Evolutionary conservation across 2,888 invertebrate genomes (phyloP).

Genomic region (Sympetrum striolatum): DNA sequence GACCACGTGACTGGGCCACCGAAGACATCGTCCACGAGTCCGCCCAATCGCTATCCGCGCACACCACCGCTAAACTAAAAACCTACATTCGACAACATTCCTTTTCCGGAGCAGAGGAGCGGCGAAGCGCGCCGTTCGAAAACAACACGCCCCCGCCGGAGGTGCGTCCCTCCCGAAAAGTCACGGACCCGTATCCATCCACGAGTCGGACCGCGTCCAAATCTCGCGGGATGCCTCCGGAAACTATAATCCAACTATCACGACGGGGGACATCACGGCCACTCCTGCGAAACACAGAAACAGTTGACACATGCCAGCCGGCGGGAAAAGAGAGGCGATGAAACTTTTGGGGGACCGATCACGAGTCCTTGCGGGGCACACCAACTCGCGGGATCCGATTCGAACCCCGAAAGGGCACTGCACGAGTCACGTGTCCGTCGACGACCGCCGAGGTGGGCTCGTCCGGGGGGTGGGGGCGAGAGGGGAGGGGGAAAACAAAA

Average conservation of each 20-base stretch:
- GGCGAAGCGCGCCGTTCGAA: not conserved
- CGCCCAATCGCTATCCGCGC: not conserved
- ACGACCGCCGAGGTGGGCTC: not conserved
- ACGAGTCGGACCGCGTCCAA: not conserved
- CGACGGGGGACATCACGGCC: not conserved
- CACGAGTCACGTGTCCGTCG: not conserved
- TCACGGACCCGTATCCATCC: not conserved
- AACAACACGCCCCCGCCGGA: not conserved
- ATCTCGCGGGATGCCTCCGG: not conserved
- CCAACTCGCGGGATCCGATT: not conserved
- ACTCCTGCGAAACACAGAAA: not conserved
- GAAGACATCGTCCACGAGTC: not conserved
- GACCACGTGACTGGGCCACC: not conserved
- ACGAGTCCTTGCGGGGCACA: not conserved
- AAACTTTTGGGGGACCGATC: not conserved
- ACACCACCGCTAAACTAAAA: not conserved
- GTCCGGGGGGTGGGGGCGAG: not conserved
- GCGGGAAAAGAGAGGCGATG: not conserved
- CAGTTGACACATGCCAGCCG: slow-evolving; percentile 27
- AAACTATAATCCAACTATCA: not conserved
- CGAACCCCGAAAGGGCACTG: no score
- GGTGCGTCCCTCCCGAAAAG: not conserved
- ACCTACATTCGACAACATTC: not conserved
- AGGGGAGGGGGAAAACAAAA: not conserved
- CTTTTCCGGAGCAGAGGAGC: not conserved